These are phyloP conservation scores for Acleris sparsana DNA, from an alignment of 2,888 invertebrate species.

Conservation along the genomic window DNA sequence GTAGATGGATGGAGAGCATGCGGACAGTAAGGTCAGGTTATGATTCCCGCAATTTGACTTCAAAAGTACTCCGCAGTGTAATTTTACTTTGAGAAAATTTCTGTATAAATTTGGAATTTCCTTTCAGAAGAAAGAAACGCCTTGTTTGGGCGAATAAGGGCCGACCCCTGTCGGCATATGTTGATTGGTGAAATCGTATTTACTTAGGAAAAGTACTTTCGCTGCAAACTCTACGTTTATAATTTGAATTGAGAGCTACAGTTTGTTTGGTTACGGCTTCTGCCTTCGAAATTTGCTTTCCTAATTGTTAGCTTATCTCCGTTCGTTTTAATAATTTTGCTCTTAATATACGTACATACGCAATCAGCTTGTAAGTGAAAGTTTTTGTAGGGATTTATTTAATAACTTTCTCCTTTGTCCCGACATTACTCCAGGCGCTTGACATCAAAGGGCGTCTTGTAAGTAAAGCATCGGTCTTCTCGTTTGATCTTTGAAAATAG, in stretches of 20 bases:
- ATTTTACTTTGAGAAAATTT: constrained; percentile 20
- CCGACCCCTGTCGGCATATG: constrained; percentile 10
- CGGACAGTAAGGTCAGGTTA: constrained; percentile 21
- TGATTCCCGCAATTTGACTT: constrained; percentile 27
- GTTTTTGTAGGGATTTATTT: constrained; percentile 19
- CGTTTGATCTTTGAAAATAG: constrained; percentile 35
- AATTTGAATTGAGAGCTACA: constrained; percentile 20
- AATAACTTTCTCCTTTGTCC: constrained; percentile 26
- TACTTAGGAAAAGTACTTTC: constrained; percentile 15
- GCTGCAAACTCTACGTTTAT: constrained; percentile 16
- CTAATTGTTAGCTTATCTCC: constrained; percentile 22
- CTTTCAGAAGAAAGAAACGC: constrained; percentile 14
- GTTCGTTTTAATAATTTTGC: constrained; percentile 5
- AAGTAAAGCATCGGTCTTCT: constrained; percentile 31
- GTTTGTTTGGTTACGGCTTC: constrained; percentile 15
- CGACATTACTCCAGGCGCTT: constrained; percentile 21
- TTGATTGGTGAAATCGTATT: constrained; percentile 29
- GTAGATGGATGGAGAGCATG: constrained; percentile 7
- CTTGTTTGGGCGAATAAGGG: neutral
- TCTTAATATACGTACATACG: constrained; percentile 1
- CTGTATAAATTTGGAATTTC: constrained; percentile 17
- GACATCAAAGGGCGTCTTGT: constrained; percentile 31
- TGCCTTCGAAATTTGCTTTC: constrained; percentile 15
- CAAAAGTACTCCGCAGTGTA: constrained; percentile 9
- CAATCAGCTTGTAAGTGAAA: neutral